Percentiles rank a stretch among this genome's conserved stretches.
These are phyloP conservation scores for Dunckerocampus dactyliophorus DNA, from an alignment of 2,113 vertebrate genomes.

Conservation along the genomic window DNA sequence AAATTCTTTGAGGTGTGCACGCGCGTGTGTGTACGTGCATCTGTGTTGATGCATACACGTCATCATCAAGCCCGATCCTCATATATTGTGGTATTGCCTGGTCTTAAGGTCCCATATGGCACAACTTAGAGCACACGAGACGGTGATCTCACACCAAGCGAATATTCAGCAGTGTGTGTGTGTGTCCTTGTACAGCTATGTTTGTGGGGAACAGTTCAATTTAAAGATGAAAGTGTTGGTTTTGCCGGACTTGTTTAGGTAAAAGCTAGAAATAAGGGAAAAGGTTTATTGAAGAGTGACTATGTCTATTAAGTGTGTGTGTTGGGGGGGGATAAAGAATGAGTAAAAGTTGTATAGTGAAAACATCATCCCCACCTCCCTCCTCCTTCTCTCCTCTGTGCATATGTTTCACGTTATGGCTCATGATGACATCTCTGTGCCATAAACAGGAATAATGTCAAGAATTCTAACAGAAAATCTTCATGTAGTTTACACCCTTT, in stretches of 20 bases:
- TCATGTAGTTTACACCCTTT: conserved; percentile 29
- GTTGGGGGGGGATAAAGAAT: neutral
- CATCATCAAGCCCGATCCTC: conserved; percentile 22
- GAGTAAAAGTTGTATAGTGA: conserved; percentile 22
- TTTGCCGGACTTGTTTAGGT: neutral
- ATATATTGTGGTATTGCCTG: conserved; percentile 46
- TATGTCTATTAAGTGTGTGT: neutral
- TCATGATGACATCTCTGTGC: conserved; percentile 38
- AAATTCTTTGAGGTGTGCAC: conserved; percentile 1
- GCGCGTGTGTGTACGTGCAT: conserved; percentile 9
- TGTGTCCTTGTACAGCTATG: neutral
- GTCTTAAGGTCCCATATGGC: conserved; percentile 59
- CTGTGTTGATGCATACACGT: conserved; percentile 7
- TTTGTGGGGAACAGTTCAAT: neutral
- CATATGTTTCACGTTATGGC: conserved; percentile 52
- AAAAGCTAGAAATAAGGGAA: neutral
- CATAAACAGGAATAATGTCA: conserved; percentile 44
- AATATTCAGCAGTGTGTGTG: conserved; percentile 30
- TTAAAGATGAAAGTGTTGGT: neutral
- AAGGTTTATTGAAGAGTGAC: neutral
- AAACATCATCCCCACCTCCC: conserved; percentile 15
- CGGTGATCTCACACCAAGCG: conserved; percentile 53
- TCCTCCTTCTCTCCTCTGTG: conserved; percentile 3
- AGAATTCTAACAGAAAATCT: conserved; percentile 36
- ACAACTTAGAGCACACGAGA: conserved; percentile 52